Percentiles rank a stretch among this genome's conserved stretches.
Conservation (phyloP, 1,140 invertebrate species). For the Adelges cooleyi region DNA sequence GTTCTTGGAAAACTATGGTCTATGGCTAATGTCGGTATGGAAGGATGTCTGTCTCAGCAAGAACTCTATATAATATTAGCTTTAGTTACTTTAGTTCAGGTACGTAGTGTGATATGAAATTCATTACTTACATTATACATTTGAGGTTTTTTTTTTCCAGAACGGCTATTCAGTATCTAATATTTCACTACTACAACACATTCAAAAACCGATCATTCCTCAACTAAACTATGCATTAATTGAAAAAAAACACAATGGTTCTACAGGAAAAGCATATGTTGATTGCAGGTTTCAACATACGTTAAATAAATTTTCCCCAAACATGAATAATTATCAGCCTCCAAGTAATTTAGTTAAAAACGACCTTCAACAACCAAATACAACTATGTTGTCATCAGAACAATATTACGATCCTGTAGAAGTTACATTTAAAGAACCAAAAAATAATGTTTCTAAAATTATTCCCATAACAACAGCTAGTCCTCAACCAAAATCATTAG, state of each 20-base stretch:
- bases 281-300: not conserved
- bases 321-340: not conserved
- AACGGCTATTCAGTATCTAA: slow-evolving; percentile 28
- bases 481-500: slow-evolving; percentile 26
- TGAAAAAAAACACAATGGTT: slow-evolving; percentile 9
- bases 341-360: not conserved
- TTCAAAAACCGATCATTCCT: slow-evolving; percentile 28
- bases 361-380: not conserved
- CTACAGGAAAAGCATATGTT: slow-evolving; percentile 14
- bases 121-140: too few relatives aligned
- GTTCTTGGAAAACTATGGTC: slow-evolving; percentile 52
- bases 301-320: not conserved
- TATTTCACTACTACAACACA: slow-evolving; percentile 18
- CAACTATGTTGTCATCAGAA: not conserved
- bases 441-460: slow-evolving; percentile 4
- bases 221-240: slow-evolving; percentile 25
- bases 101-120: too few relatives aligned
- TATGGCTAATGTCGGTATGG: slow-evolving; percentile 47
- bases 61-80: slow-evolving; percentile 51
- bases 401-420: not conserved
- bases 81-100: slow-evolving; percentile 51
- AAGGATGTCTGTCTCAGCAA: slow-evolving; percentile 48
- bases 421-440: slow-evolving; percentile 5
- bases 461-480: not conserved
- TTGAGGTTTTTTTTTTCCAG: not conserved